A percentile compares a stretch with the other conserved stretches of the same genome.
Evolutionary conservation across 53 echinoderm and acorn worm species (phyloP).

Genomic region (Luidia sarsii): DNA sequence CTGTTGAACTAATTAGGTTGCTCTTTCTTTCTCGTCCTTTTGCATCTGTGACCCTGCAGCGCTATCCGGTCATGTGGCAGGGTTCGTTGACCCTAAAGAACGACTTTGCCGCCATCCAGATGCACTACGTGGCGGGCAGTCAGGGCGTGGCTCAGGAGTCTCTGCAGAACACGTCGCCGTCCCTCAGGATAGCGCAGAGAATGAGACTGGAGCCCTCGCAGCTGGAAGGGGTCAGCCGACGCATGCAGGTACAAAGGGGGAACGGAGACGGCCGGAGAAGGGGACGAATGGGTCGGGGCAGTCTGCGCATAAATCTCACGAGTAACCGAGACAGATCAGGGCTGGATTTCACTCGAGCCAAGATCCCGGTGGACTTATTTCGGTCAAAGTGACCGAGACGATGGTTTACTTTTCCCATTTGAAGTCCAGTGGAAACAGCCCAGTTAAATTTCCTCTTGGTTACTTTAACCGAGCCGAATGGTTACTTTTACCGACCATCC

Average conservation of each 20-base stretch:
- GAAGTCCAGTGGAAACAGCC: too few relatives aligned
- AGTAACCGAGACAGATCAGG: too few relatives aligned
- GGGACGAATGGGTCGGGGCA: too few relatives aligned
- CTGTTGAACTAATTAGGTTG: not conserved
- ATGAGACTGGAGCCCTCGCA: conserved; percentile 98
- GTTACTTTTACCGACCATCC: too few relatives aligned
- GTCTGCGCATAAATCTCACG: too few relatives aligned
- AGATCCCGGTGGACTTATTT: too few relatives aligned
- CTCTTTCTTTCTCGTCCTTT: not conserved
- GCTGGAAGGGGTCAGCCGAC: conserved; percentile 88
- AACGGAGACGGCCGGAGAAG: too few relatives aligned
- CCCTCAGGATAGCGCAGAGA: conserved; percentile 89
- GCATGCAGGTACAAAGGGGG: conserved; percentile 81
- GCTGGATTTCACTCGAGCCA: too few relatives aligned
- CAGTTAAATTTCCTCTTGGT: too few relatives aligned
- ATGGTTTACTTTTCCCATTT: too few relatives aligned
- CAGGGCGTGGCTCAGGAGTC: conserved; percentile 81
- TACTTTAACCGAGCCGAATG: too few relatives aligned
- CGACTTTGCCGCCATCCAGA: conserved; percentile 88
- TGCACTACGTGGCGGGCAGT: conserved; percentile 92
- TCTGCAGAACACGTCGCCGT: conserved; percentile 69
- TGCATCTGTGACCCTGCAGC: conserved; percentile 63
- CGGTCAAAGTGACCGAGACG: too few relatives aligned
- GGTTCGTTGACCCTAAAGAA: conserved; percentile 91
- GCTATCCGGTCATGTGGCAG: conserved; percentile 99